Percentiles rank a stretch among this genome's conserved stretches.
phyloP scores from a whole-genome alignment of 2,113 vertebrate species.

The Elaphurus davidianus region DNA sequence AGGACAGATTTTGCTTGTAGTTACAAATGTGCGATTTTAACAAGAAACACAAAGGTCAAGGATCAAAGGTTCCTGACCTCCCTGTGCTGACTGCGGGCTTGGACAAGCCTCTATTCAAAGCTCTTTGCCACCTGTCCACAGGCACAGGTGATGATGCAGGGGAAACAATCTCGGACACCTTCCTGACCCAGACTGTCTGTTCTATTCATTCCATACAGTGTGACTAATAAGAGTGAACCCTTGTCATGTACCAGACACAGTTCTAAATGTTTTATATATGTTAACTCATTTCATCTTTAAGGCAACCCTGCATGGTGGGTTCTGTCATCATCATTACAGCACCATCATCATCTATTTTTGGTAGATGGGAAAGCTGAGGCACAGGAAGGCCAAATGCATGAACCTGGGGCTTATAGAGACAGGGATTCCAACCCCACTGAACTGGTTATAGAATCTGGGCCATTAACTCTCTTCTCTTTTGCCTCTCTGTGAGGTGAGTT shows the following conservation, averaged over 20 bases:
- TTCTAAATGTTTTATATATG: neutral
- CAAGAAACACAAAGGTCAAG: neutral
- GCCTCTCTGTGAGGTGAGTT: neutral
- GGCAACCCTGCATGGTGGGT: neutral
- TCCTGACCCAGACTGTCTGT: neutral
- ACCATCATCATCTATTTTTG: neutral
- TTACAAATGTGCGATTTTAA: neutral
- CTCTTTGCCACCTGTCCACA: neutral
- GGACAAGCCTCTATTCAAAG: neutral
- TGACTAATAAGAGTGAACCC: neutral
- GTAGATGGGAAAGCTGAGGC: neutral
- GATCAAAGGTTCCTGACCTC: neutral
- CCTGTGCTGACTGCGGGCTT: neutral
- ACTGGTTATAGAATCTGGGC: neutral
- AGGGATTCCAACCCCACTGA: neutral
- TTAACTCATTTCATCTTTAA: neutral
- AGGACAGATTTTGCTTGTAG: neutral
- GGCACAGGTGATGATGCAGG: neutral
- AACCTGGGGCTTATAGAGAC: too few species aligned
- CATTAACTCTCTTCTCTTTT: neutral
- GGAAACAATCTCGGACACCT: neutral
- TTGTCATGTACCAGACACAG: neutral
- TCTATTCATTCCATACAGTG: neutral
- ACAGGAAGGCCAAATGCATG: neutral
- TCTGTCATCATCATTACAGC: neutral